These are phyloP conservation scores for Cryptocephalus primarius DNA, from an alignment of 2,888 invertebrate species.

Conservation along the genomic window DNA sequence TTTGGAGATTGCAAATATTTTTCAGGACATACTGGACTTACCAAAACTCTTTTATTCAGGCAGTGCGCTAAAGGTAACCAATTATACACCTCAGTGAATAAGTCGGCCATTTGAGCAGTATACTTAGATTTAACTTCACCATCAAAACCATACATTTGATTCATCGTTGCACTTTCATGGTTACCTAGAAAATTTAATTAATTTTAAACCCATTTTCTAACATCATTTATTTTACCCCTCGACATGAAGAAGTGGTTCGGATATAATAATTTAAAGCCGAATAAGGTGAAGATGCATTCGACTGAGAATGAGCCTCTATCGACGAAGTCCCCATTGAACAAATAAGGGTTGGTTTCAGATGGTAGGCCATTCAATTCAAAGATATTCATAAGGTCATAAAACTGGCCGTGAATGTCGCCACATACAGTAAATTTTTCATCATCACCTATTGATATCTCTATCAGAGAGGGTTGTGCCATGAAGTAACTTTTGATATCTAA, in stretches of 20 bases:
- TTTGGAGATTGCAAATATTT: too few species aligned
- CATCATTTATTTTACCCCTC: conserved; percentile 57
- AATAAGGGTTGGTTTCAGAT: conserved; percentile 89
- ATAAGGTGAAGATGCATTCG: conserved; percentile 95
- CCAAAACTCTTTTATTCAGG: conserved; percentile 73
- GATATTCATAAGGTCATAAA: conserved; percentile 95
- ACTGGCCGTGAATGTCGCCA: conserved; percentile 98
- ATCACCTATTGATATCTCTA: conserved; percentile 80
- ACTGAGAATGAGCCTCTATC: conserved; percentile 99
- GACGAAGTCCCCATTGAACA: conserved; percentile 99
- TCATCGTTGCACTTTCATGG: conserved; percentile 97
- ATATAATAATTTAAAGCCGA: conserved; percentile 91
- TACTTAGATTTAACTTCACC: conserved; percentile 97
- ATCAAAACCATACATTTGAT: conserved; percentile 99
- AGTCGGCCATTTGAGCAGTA: conserved; percentile 86
- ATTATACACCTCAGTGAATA: conserved; percentile 98
- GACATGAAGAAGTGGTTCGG: conserved; percentile 97
- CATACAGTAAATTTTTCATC: conserved; percentile 93
- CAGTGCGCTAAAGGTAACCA: conserved; percentile 94
- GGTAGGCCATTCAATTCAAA: conserved; percentile 96
- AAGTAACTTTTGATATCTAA: conserved; percentile 80
- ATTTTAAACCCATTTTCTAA: too few species aligned
- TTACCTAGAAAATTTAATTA: conserved; percentile 56
- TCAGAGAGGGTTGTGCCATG: conserved; percentile 73
- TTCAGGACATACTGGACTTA: conserved; percentile 28